Evolutionary conservation across 2,113 vertebrate species (phyloP).

Genomic region (Dipodomys spectabilis): DNA sequence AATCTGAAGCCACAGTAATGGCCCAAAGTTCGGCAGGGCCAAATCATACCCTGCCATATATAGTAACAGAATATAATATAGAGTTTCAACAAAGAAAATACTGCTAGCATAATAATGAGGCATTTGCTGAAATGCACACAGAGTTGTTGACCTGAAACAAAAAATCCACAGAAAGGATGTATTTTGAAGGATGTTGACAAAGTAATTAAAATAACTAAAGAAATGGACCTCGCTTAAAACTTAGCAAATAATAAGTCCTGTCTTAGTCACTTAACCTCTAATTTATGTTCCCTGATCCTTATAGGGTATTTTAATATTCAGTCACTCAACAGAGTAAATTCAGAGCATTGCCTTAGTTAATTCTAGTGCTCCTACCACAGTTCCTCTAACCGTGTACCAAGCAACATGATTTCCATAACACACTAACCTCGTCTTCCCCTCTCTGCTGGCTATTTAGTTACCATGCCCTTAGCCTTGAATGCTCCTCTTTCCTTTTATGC

Average conservation of each 20-base stretch:
- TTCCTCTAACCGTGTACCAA: constrained; percentile 9
- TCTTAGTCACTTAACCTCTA: constrained; percentile 79
- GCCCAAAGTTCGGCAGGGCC: constrained; percentile 74
- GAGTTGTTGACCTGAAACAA: constrained; percentile 82
- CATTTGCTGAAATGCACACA: constrained; percentile 75
- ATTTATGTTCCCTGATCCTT: constrained; percentile 69
- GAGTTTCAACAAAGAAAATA: constrained; percentile 80
- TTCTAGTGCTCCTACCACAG: constrained; percentile 30
- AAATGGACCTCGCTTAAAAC: constrained; percentile 71
- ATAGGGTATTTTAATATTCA: constrained; percentile 69
- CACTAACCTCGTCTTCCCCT: neutral
- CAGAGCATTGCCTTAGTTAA: constrained; percentile 56
- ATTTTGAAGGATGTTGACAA: constrained; percentile 76
- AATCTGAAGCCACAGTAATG: constrained; percentile 76
- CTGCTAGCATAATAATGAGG: constrained; percentile 81
- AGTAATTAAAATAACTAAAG: constrained; percentile 78
- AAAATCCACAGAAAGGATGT: constrained; percentile 71
- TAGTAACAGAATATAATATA: constrained; percentile 73
- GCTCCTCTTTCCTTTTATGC: neutral
- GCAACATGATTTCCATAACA: constrained; percentile 44
- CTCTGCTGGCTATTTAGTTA: constrained; percentile 1
- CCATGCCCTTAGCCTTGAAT: neutral
- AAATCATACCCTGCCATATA: constrained; percentile 78
- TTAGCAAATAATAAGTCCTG: constrained; percentile 71
- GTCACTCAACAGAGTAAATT: constrained; percentile 64